Base-by-base conservation (phyloP, 1,140 invertebrate species). In the Calliopsis andreniformis region DNA sequence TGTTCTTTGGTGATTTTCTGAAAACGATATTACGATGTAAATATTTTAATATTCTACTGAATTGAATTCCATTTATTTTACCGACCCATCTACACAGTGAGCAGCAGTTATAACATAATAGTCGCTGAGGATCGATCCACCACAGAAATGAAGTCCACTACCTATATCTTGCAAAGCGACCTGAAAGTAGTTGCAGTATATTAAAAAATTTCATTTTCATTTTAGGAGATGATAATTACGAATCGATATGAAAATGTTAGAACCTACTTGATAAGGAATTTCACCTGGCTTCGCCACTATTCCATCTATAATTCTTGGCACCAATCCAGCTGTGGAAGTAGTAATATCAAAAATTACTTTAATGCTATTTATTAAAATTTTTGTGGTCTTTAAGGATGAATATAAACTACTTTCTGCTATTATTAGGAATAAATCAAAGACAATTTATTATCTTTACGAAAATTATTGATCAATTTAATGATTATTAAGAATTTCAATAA, bases 91-190 rank as follows among this genome's bases (percentile, higher is more conserved):
- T 10, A 93, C 86, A 69, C 93, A 93, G 70, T 93, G 92, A 30
- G 92, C 92, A 12, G 92, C 92, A 2, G 92, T 93, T 20, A 93
- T 67, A 30, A 93, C 87, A 70, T 92, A 92, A 39, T 80, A 64
- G 55, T 85, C 68, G 62, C 89, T 92, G 78, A 93, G 88, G 35
- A 94, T 87, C 18, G 89, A 89, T 12, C 90, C 93, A n/a, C 93
- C 93, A 80, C 93, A 94, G 67, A 86, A 86, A 28, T 85, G 81
- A 25, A 58, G 49, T 25, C 35, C 20, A 0, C 42, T 18, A 3
- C 0, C 8, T 30, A 10, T 14, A 7, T 20, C 3, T 76, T 86
- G 83, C 0, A 88, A 71, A 3, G 86, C 80, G 3, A 85, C 85
- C 85, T 88, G 10, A 56, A 28, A 56, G 64, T 4, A 23, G 4